phyloP scores from a whole-genome alignment of 2,113 vertebrate genomes.

The Dasyprocta punctata region DNA sequence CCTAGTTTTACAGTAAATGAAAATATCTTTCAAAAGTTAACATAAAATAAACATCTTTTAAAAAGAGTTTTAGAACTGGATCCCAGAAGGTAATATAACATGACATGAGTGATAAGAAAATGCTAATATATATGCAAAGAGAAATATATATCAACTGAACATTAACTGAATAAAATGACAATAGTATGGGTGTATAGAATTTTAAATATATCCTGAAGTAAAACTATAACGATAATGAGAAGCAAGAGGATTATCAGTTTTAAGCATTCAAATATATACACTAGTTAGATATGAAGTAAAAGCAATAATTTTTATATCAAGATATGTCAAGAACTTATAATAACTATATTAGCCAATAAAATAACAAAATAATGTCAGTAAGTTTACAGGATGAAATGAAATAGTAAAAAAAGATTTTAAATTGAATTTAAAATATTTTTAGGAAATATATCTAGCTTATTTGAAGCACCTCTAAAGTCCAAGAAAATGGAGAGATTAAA shows the following conservation, averaged over 20 bases:
- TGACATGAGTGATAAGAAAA: background rate
- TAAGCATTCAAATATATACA: background rate
- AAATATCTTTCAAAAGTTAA: background rate
- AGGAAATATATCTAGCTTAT: background rate
- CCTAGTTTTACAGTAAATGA: background rate
- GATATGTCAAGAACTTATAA: background rate
- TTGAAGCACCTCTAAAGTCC: background rate
- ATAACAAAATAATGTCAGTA: background rate
- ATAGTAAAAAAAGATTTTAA: constrained; percentile 27
- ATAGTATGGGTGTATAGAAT: background rate
- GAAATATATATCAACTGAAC: background rate
- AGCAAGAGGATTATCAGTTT: background rate
- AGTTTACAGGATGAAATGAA: background rate
- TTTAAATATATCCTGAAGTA: background rate
- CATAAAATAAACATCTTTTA: background rate
- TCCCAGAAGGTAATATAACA: background rate
- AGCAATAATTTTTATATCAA: background rate
- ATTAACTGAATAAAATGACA: background rate
- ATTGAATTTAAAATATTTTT: background rate
- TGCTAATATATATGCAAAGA: background rate
- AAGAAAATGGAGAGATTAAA: background rate
- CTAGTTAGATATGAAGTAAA: background rate
- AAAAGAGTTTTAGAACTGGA: background rate
- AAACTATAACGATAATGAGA: background rate
- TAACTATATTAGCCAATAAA: background rate